These are phyloP conservation scores for Damaliscus lunatus DNA, from an alignment of 2,113 vertebrate genomes.

Conservation along the genomic window DNA sequence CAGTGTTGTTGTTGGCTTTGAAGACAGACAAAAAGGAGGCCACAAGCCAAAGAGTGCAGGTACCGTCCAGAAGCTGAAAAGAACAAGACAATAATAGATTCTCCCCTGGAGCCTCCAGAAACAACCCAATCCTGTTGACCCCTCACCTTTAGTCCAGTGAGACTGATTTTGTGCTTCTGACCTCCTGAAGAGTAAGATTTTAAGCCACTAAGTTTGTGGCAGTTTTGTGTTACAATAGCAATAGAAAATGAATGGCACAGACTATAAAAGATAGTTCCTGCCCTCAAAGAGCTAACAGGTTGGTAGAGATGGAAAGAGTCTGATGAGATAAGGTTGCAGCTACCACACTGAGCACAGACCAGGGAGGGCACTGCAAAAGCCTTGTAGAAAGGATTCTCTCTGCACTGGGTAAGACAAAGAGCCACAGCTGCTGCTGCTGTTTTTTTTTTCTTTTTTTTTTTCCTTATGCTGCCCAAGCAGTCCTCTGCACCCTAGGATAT, in stretches of 20 bases:
- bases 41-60: not conserved
- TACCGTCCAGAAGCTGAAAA: not conserved
- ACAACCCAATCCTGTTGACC: not conserved
- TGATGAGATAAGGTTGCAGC: not conserved
- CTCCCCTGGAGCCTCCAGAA: not conserved
- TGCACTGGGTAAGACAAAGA: not conserved
- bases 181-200: not conserved
- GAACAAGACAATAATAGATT: not conserved
- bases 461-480: not conserved
- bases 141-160: not conserved
- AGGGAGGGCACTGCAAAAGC: not conserved
- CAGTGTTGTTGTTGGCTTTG: not conserved
- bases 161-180: not conserved
- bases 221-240: not conserved
- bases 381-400: not conserved
- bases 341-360: not conserved
- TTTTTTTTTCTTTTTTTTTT: not conserved
- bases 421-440: not conserved
- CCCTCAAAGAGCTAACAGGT: not conserved
- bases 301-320: not conserved
- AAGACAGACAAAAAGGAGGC: not conserved
- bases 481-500: not conserved
- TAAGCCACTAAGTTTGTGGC: not conserved
- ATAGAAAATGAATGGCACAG: not conserved
- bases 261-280: not conserved